Evolutionary conservation across 2,888 invertebrate species (phyloP).

Genomic region (Torymus auratus): DNA sequence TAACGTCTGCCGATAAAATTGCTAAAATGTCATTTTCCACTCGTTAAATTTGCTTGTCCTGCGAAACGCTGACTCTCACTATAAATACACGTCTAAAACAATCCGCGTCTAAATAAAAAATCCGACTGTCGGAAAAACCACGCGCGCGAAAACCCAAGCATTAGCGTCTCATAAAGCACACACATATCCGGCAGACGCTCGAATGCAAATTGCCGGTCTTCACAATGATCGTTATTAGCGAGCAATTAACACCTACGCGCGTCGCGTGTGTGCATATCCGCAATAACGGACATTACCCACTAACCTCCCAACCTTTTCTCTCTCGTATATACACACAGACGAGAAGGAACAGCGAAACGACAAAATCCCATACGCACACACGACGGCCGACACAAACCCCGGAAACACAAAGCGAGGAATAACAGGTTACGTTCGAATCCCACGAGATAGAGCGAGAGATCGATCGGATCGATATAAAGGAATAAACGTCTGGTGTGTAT

Average conservation of each 20-base stretch:
- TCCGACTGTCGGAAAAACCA: too few relatives aligned
- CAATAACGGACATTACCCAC: constrained; percentile 42
- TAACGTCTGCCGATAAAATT: neutral
- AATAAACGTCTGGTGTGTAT: neutral
- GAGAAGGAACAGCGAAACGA: constrained; percentile 27
- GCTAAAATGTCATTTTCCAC: neutral
- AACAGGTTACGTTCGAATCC: constrained; percentile 27
- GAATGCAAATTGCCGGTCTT: neutral
- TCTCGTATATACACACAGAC: neutral
- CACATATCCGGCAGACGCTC: neutral
- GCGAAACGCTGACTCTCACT: too few relatives aligned
- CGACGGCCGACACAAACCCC: neutral
- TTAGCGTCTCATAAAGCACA: too few relatives aligned
- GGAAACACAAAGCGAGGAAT: neutral
- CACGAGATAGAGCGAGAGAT: neutral
- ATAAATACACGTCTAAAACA: too few relatives aligned
- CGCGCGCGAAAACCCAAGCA: too few relatives aligned
- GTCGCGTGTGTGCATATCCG: neutral
- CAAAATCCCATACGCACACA: constrained; percentile 11
- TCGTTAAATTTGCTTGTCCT: too few relatives aligned
- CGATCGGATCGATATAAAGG: constrained; percentile 16
- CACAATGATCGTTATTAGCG: constrained; percentile 36
- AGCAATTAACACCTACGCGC: constrained; percentile 38
- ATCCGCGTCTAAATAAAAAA: too few relatives aligned
- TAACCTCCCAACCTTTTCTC: constrained; percentile 17